Base-by-base conservation (phyloP, 2,797 vertebrate genomes). In the Pseudotriccus pelzelni region DNA sequence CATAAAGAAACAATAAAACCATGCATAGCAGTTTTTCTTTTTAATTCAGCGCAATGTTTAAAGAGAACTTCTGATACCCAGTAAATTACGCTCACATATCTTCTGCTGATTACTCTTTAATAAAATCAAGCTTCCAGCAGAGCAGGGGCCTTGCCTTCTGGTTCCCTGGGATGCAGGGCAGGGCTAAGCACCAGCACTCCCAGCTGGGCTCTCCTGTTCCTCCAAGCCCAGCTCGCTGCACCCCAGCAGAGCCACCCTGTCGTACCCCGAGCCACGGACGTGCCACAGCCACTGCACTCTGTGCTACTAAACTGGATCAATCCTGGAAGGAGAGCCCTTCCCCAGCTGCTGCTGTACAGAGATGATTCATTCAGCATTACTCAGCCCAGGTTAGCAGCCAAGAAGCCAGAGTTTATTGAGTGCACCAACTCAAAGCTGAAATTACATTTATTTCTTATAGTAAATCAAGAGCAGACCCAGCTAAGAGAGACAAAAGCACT, bases 1-100 rank as follows among this genome's bases (percentile, higher is more conserved):
- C 85, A 95, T 97, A 89, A 96, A 87, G 83, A 90, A 93, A 95
- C 85, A 93, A 95, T 93, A 78, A 94, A 95, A 68, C 39, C n/a
- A 7, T 5, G 64, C 83, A 68, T 9, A 37, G 80, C 76, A 93
- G 90, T 70, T 95, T 94, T 90, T 86, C 80, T 84, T 95, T 88
- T 46, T 58, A 94, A 96, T 91, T 94, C 83, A 87, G 30, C 39
- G 63, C 56, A 63, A 30, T 14, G 30, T 74, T 96, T 91, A 94
- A 91, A 94, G 70, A 87, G 64, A 91, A 53, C 6, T 84, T 84
- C 52, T 93, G 90, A 91, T 94, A 87, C 49, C 28, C 88, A 84
- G 74, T 94, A 94, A 94, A 92, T 94, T 93, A 84, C 7, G 49
- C 80, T 93, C 80, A 49, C 90, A 80, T 90, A 95, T 68, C 93